phyloP scores from a whole-genome alignment of 2,113 vertebrate species.

The Psittacula cyanocephala region DNA sequence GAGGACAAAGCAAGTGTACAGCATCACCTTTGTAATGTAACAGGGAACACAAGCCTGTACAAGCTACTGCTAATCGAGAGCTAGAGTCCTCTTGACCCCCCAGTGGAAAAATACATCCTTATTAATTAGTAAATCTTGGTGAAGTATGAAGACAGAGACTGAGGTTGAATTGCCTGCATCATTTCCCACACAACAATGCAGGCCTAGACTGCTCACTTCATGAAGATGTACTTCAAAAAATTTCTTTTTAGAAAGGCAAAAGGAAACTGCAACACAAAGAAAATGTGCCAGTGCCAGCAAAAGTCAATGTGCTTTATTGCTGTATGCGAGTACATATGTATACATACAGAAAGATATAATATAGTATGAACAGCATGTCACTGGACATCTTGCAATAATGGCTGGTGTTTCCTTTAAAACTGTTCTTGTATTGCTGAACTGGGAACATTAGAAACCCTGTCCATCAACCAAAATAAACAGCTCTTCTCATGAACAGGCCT shows the following conservation, averaged over 20 bases:
- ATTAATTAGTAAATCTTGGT: neutral
- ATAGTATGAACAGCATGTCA: rapidly evolving
- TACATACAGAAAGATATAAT: neutral
- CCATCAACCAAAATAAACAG: slow-evolving; percentile 79
- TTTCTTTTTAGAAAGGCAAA: neutral
- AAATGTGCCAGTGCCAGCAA: neutral
- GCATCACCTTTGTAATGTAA: neutral
- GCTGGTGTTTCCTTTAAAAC: neutral
- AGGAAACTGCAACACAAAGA: neutral
- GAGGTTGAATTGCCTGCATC: neutral
- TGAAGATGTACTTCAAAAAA: neutral
- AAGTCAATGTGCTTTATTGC: neutral
- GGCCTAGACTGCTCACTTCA: neutral
- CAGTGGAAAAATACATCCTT: neutral
- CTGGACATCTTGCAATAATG: neutral
- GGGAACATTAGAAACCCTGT: slow-evolving; percentile 69
- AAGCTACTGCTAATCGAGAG: neutral
- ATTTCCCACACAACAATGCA: neutral
- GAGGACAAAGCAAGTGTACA: neutral
- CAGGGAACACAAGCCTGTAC: neutral
- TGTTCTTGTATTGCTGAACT: neutral
- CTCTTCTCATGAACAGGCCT: slow-evolving; percentile 73
- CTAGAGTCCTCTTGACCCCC: neutral
- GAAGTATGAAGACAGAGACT: neutral
- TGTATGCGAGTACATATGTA: rapidly evolving